These are phyloP conservation scores for Papilio xuthus DNA, from an alignment of 1,140 invertebrate genomes.

Conservation along the genomic window DNA sequence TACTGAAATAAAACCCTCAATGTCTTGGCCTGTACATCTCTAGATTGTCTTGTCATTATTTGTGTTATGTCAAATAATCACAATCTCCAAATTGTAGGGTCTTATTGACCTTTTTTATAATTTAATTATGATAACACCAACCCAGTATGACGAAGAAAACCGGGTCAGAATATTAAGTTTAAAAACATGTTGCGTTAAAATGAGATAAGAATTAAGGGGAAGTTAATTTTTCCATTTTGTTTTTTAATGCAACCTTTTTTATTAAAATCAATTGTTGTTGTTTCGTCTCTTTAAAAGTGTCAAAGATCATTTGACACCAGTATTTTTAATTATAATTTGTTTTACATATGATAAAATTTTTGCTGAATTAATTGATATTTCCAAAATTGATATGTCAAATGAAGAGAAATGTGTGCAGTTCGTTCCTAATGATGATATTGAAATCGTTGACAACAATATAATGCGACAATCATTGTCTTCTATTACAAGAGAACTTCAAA, in stretches of 20 bases:
- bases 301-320: constrained; percentile 17
- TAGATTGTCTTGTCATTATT: not conserved
- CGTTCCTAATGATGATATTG: not conserved
- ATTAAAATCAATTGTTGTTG: not conserved
- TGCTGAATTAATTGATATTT: constrained; percentile 4
- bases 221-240: not conserved
- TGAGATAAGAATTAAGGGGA: constrained; percentile 24
- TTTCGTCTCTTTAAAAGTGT: not conserved
- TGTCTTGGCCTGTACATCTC: too few species aligned
- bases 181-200: not conserved
- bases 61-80: not conserved
- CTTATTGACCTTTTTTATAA: constrained; percentile 2
- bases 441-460: constrained; percentile 4
- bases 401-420: constrained; percentile 21
- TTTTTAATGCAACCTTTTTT: not conserved
- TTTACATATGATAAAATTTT: constrained; percentile 2
- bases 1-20: too few species aligned
- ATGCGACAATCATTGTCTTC: constrained; percentile 22
- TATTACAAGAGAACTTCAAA: constrained; percentile 30
- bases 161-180: not conserved
- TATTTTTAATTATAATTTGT: constrained; percentile 5
- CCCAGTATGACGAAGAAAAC: not conserved
- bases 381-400: constrained; percentile 14
- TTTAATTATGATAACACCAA: constrained; percentile 10
- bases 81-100: not conserved